These are phyloP conservation scores for Lysandra coridon DNA, from an alignment of 2,888 invertebrate species.

Conservation along the genomic window DNA sequence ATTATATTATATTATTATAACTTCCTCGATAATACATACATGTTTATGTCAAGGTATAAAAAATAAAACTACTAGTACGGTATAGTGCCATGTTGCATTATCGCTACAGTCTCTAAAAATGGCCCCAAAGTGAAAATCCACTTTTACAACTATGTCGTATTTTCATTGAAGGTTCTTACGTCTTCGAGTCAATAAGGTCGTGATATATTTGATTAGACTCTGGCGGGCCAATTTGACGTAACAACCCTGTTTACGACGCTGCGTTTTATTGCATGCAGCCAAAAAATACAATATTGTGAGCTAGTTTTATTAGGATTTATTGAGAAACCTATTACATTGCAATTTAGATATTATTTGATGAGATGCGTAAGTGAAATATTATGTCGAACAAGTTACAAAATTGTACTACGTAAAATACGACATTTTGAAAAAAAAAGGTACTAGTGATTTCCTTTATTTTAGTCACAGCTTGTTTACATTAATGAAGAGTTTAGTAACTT, in stretches of 20 bases:
- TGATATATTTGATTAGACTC: slow-evolving; percentile 56
- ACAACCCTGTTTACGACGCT: slow-evolving; percentile 53
- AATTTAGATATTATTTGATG: neutral
- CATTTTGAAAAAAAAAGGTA: too few relatives aligned
- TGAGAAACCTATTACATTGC: neutral
- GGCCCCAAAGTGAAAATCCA: slow-evolving; percentile 4
- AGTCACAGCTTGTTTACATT: neutral
- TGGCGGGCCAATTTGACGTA: slow-evolving; percentile 54
- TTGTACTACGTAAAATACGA: too few relatives aligned
- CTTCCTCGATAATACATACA: too few relatives aligned
- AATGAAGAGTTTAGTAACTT: neutral
- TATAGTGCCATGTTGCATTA: neutral
- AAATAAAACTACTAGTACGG: neutral
- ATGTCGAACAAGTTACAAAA: too few relatives aligned
- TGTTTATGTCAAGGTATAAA: too few relatives aligned
- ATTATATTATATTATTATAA: too few relatives aligned
- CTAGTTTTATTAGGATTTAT: slow-evolving; percentile 28
- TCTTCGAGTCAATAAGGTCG: slow-evolving; percentile 40
- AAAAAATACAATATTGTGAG: slow-evolving; percentile 27
- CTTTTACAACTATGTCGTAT: slow-evolving; percentile 18
- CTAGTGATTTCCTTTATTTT: too few relatives aligned
- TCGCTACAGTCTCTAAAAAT: neutral
- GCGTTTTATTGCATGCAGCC: slow-evolving; percentile 54
- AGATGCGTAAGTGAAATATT: neutral
- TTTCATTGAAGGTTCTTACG: slow-evolving; percentile 21